Base-by-base conservation (phyloP, 2,797 vertebrate genomes). In the Sebastes trivittatus region DNA sequence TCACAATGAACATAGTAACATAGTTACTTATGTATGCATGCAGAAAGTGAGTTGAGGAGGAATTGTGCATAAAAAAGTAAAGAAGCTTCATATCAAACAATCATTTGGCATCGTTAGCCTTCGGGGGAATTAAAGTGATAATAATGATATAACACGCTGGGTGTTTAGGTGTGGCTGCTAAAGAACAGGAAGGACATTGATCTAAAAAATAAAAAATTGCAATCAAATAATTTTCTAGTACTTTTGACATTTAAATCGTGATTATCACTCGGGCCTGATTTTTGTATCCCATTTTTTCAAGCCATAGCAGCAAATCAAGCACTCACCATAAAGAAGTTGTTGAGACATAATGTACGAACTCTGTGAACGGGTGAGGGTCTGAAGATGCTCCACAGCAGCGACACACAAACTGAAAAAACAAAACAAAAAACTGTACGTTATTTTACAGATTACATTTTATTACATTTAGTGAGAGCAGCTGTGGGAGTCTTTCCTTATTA, bases 291-390 rank as follows among this genome's bases (percentile, higher is more conserved):
- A 55, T 42, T 80, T 84, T 71, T 83, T 76, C 69, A 67, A 88
- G 25, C 56, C 49, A 34, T 72, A 68, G 75, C 75, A 77, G 36
- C 6, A 25, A 80, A 61, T 82, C 58, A 79, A 75, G 65, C 23
- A 91, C 97, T 97, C 95, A 99, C 98, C 98, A 99, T 72, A 99
- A 94, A 84, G 98, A 97, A 29, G 97, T 99, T 62, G 98, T 99
- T 72, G 98, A 99, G 91, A 99, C 98, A 30, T 99, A 99, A 90
- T 98, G 97, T 77, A 99, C 98, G 32, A 98, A 96, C 81, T 99
- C 97, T 0, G 98, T 99, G 84, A 99, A 99, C 72, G 98, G 98
- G 67, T 99, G 95, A 0, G 98, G 98, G 82, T 99, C 98, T 22
- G 98, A 98, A 1, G 98, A 98, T 3, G 98, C 98, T 32, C 98